Percentiles rank a stretch among this genome's conserved stretches.
These are phyloP conservation scores for Alethe castanea DNA, from an alignment of 2,113 vertebrate genomes.

Conservation along the genomic window DNA sequence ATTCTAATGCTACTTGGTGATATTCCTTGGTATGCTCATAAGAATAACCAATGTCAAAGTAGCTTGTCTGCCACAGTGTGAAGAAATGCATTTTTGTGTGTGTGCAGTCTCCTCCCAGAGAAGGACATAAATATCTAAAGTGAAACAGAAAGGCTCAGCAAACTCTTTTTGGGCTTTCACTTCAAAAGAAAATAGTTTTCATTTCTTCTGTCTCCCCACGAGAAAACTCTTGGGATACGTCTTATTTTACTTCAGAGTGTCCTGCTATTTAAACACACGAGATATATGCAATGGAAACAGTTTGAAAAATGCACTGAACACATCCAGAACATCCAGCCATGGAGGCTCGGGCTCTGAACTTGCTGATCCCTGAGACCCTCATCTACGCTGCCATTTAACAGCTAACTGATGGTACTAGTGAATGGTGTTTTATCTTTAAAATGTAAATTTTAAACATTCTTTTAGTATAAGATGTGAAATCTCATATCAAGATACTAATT, in stretches of 20 bases:
- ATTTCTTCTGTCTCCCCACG: background rate
- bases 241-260: background rate
- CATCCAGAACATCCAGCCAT: background rate
- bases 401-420: background rate
- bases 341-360: background rate
- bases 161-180: background rate
- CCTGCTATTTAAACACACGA: background rate
- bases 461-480: background rate
- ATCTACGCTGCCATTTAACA: background rate
- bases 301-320: background rate
- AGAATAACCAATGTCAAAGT: background rate
- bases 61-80: background rate
- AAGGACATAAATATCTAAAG: background rate
- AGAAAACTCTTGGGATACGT: background rate
- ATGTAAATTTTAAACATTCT: background rate
- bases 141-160: background rate
- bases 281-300: background rate
- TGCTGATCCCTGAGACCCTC: fast-evolving
- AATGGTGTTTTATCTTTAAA: background rate
- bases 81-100: background rate
- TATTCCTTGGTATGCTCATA: background rate
- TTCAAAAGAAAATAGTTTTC: background rate
- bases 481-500: background rate
- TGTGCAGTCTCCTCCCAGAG: background rate
- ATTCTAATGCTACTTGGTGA: background rate